phyloP scores from a whole-genome alignment of 2,797 vertebrate genomes.

The Cygnus olor region DNA sequence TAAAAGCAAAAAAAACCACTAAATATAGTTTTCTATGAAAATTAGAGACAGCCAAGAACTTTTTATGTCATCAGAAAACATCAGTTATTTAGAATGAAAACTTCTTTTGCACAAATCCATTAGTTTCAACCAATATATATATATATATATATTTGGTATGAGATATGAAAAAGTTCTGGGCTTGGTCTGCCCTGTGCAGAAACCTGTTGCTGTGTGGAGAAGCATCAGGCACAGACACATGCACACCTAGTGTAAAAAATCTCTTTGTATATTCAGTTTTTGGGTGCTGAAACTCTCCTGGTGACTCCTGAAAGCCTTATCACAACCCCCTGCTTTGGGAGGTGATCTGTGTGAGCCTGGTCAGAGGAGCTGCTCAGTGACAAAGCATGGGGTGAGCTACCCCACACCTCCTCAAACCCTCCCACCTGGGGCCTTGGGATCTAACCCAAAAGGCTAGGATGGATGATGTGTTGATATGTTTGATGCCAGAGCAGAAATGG shows the following conservation, averaged over 20 bases:
- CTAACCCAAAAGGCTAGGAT: too few relatives aligned
- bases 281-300: background rate
- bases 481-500: background rate
- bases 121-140: background rate
- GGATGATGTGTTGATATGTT: background rate
- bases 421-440: accelerated
- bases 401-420: accelerated
- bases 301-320: background rate
- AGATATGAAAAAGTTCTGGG: background rate
- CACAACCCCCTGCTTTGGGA: accelerated
- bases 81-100: background rate
- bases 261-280: background rate
- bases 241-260: background rate
- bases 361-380: accelerated
- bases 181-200: background rate
- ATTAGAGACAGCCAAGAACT: background rate
- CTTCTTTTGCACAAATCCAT: background rate
- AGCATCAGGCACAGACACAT: background rate
- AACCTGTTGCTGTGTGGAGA: background rate
- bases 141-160: background rate
- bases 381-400: background rate
- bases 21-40: background rate
- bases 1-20: background rate
- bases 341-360: background rate
- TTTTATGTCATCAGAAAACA: background rate